phyloP scores from a whole-genome alignment of 2,888 invertebrate species.

The Bursaphelenchus okinawaensis region DNA sequence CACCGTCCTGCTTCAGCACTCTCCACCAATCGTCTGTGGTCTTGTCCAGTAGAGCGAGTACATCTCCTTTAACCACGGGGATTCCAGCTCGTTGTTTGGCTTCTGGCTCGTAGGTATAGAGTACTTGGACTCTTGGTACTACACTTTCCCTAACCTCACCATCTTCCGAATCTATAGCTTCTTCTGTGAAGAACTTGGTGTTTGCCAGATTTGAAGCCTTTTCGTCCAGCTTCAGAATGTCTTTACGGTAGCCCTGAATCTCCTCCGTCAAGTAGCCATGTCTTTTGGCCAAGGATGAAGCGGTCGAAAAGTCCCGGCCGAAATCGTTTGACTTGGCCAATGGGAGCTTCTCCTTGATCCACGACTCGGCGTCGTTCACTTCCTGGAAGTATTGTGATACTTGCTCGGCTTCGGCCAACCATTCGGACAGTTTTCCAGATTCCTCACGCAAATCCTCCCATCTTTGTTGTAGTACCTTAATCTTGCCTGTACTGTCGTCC shows the following conservation, averaged over 20 bases:
- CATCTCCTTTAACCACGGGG: constrained; percentile 52
- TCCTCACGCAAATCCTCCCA: constrained; percentile 84
- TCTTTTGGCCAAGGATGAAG: constrained; percentile 46
- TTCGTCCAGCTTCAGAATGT: constrained; percentile 55
- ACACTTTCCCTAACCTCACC: constrained; percentile 37
- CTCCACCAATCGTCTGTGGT: constrained; percentile 95
- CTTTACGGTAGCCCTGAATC: constrained; percentile 47
- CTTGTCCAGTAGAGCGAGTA: constrained; percentile 84
- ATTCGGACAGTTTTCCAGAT: constrained; percentile 70
- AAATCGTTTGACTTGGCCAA: constrained; percentile 81
- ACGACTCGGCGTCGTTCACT: constrained; percentile 36
- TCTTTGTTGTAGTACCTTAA: constrained; percentile 19
- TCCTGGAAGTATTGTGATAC: constrained; percentile 71
- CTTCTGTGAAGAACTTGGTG: constrained; percentile 41
- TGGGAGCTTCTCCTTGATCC: constrained; percentile 73
- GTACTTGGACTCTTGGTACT: constrained; percentile 57
- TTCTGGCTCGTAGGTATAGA: constrained; percentile 91
- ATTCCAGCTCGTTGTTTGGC: constrained; percentile 58
- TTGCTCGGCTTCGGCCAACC: constrained; percentile 79
- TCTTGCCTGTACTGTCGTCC: constrained; percentile 18
- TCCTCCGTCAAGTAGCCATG: constrained; percentile 61
- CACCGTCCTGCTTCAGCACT: constrained; percentile 74
- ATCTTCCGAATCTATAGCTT: background rate
- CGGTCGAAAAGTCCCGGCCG: constrained; percentile 65
- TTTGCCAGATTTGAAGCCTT: constrained; percentile 56